phyloP scores from a whole-genome alignment of 2,113 vertebrate genomes.

The Greenwoodochromis staneri region DNA sequence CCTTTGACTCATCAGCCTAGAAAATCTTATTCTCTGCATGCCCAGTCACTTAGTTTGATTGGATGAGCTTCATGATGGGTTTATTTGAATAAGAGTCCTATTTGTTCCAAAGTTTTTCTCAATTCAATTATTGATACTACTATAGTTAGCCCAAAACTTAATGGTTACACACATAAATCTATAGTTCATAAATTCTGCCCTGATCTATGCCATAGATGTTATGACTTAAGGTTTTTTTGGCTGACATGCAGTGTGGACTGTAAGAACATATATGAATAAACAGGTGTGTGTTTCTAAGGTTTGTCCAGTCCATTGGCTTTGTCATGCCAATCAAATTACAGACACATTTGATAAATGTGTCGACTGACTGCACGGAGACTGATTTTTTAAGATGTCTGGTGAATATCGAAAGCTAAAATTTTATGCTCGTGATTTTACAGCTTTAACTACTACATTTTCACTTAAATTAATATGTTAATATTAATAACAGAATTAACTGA shows the following conservation, averaged over 20 bases:
- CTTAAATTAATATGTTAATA: not conserved
- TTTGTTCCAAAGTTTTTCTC: not conserved
- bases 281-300: not conserved
- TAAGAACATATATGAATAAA: not conserved
- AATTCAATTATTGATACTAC: not conserved
- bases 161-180: not conserved
- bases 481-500: not conserved
- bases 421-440: not conserved
- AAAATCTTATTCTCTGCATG: not conserved
- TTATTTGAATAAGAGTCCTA: not conserved
- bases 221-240: not conserved
- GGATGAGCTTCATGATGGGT: not conserved
- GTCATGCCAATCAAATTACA: not conserved
- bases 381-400: not conserved
- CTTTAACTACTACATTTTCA: not conserved
- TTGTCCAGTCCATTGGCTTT: not conserved
- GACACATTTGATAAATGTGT: not conserved
- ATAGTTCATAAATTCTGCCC: not conserved
- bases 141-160: not conserved
- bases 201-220: not conserved
- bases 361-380: not conserved
- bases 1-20: not conserved
- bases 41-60: not conserved
- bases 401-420: not conserved
- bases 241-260: not conserved